Evolutionary conservation across 2,113 vertebrate genomes (phyloP), one percentile per base, ranked within the genome.

Genomic region (Heterotis niloticus): DNA sequence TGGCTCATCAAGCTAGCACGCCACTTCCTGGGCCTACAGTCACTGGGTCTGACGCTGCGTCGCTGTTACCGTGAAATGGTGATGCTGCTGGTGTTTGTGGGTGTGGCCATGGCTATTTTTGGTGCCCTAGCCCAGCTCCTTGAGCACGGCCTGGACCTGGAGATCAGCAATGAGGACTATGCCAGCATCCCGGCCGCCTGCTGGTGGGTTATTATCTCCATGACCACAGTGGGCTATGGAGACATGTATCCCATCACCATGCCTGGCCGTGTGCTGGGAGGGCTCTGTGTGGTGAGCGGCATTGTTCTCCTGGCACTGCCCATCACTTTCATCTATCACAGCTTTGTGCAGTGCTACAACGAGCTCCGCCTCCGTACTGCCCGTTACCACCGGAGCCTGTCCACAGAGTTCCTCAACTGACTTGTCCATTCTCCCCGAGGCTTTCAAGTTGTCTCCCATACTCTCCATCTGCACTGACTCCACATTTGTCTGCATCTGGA

Each of bases 141-240:
- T 82, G 98, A 99, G 88, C 94, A 98, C 14, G 97, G 98, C 81
- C 89, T 99, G 91, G 95, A 98, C 92, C 92, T 96, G 90, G 95
- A 93, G 80, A 86, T 88, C 79, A 94, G 94, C 88, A 98, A 97
- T 85, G 93, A 92, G 79, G 97, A 98, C 90, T 99, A 96, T 76
- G 93, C 95, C 90, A 99, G 97, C 91, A 99, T 99, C 89, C 96
- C 98, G 0, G 96, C 96, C 44, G 95, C 98, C 81, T 97, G 97
- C 88, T 99, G 98, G 98, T 99, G 97, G 98, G 98, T 99, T 88
- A 99, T 99, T 89, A 99, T 99, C 92, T 99, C 98, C 56, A 99
- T 99, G 98, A 99, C 98, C 79, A 99, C 98, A 0, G 98, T 99
- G 84, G 98, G 98, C 83, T 99, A 99, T 65, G 98, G 98, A 81